A percentile compares a stretch with the other conserved stretches of the same genome.
phyloP scores from a whole-genome alignment of 2,888 invertebrate genomes.

The Eutolmus rufibarbis region DNA sequence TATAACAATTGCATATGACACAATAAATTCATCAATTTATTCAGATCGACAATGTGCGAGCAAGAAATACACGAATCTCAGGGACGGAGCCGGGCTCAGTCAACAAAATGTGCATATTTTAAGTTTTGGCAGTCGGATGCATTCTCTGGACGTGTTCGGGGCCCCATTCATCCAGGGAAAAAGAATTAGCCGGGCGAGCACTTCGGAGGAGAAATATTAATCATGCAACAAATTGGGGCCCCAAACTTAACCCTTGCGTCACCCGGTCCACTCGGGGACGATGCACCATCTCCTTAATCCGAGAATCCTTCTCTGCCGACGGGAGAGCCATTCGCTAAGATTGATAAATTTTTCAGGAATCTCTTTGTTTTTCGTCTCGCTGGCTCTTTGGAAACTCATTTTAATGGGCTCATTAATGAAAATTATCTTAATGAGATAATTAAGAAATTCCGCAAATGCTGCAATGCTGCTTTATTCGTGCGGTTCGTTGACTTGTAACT shows the following conservation, averaged over 20 bases:
- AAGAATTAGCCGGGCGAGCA: neutral
- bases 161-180: neutral
- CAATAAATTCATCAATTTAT: constrained; percentile 45
- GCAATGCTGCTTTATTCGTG: neutral
- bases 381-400: neutral
- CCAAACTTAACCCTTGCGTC: neutral
- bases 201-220: neutral
- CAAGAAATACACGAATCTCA: constrained; percentile 22
- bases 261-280: neutral
- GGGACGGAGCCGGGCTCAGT: neutral
- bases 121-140: neutral
- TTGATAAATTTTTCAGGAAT: neutral
- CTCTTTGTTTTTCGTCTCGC: neutral
- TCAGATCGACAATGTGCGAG: constrained; percentile 35
- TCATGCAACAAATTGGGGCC: constrained; percentile 20
- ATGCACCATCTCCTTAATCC: neutral
- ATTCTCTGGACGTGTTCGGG: neutral
- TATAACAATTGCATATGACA: constrained; percentile 35
- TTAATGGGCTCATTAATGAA: neutral
- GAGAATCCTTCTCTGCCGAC: neutral
- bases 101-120: constrained; percentile 27
- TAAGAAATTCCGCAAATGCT: neutral
- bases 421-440: neutral
- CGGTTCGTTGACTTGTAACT: neutral
- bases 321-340: neutral